phyloP scores from a whole-genome alignment of 2,797 vertebrate genomes.

The Limnodromus scolopaceus region DNA sequence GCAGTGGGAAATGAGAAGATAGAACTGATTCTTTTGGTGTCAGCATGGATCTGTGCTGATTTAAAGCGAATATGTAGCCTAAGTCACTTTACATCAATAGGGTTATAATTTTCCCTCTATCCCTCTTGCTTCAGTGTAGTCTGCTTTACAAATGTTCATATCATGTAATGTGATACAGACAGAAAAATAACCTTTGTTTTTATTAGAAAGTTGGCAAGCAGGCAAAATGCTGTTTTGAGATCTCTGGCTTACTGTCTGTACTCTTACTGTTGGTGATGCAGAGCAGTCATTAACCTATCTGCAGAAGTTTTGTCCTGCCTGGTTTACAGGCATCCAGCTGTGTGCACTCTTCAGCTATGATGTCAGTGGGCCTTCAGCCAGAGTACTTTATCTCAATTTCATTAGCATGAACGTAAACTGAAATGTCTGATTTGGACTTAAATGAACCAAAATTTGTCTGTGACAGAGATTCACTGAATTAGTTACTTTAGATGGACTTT shows the following conservation, averaged over 20 bases:
- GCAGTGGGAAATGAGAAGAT: not conserved
- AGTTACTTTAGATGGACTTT: not conserved
- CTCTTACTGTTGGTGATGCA: not conserved
- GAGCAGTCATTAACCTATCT: constrained; percentile 41
- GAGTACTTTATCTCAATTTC: constrained; percentile 39
- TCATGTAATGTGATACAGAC: not conserved
- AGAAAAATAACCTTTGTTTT: not conserved
- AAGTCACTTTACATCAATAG: not conserved
- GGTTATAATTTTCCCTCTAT: not conserved
- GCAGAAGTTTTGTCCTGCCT: constrained; percentile 35
- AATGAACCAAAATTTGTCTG: not conserved
- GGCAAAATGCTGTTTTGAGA: not conserved
- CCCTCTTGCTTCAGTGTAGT: not conserved
- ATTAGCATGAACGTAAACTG: not conserved
- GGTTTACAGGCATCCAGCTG: constrained; percentile 51
- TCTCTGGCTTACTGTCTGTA: constrained; percentile 6
- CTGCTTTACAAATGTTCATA: not conserved
- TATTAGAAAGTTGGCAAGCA: constrained; percentile 11
- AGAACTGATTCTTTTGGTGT: not conserved
- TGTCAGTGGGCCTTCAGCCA: constrained; percentile 13
- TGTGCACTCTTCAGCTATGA: constrained; percentile 24
- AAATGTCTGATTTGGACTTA: constrained; percentile 18
- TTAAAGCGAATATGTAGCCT: not conserved
- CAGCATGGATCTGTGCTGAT: not conserved
- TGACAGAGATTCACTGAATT: not conserved